Conservation (phyloP, 2,888 invertebrate genomes). For the Drosophila phalerata region DNA sequence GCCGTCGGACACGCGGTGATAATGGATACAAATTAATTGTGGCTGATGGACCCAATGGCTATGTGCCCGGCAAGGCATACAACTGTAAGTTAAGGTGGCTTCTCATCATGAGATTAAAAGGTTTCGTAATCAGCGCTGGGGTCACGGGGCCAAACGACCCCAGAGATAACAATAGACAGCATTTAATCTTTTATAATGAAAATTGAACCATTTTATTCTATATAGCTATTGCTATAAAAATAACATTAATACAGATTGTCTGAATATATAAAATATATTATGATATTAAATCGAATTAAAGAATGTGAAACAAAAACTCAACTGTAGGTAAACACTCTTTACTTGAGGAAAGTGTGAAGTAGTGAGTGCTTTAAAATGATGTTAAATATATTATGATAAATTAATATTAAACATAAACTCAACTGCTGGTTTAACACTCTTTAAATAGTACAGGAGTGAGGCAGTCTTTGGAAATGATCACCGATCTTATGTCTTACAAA, state of each 20-base stretch:
- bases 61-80: constrained; percentile 93
- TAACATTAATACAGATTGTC: neutral
- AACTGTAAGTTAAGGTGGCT: constrained; percentile 87
- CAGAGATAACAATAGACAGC: constrained; percentile 37
- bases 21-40: constrained; percentile 94
- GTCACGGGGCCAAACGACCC: constrained; percentile 55
- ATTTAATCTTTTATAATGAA: constrained; percentile 7
- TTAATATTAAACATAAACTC: neutral
- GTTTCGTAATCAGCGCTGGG: constrained; percentile 59
- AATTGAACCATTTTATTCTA: constrained; percentile 17
- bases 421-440: constrained; percentile 14
- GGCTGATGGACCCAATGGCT: constrained; percentile 92
- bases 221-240: neutral
- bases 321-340: constrained; percentile 9
- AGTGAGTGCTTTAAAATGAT: neutral
- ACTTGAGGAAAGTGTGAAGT: neutral
- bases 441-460: constrained; percentile 1
- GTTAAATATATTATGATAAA: neutral
- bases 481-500: neutral
- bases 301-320: neutral
- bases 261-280: neutral
- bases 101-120: constrained; percentile 9
- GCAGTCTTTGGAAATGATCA: constrained; percentile 6
- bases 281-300: neutral
- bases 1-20: constrained; percentile 90